Base-by-base conservation (phyloP, 1,140 invertebrate genomes). In the Tetramorium parvispinum region DNA sequence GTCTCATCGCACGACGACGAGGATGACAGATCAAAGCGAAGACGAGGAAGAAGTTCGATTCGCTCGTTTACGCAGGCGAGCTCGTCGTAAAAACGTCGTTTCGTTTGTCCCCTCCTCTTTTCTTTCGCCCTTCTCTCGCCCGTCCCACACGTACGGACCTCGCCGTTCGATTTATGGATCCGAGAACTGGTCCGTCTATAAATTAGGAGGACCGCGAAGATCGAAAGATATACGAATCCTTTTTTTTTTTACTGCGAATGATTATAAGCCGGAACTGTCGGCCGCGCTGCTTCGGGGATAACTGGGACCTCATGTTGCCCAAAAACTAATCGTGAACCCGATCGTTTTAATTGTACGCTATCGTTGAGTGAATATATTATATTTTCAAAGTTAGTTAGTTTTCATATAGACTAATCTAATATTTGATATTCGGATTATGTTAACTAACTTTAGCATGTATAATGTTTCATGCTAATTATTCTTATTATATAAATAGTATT, bases 1-100 rank as follows among this genome's bases (percentile, higher is more conserved):
- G 85, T 65, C 87, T 75, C 68, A 65, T 51, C 78, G 73, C 68
- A 46, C 71, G 73, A 85, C 63, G 79, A 70, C 73, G 57, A 83
- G 88, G 83, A 77, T 86, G 88, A 90, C 90, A 90, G 90, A 91
- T 91, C 89, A 90, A 91, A 91, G 90, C 65, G 79, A 53, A 75
- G 61, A 11, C 77, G 75, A 71, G 81, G 70, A 87, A 85, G 87
- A 55, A 88, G 70, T 88, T 90, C 87, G 89, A 90, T 90, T 87
- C 87, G 87, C 66, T 88, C 89, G 70, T 88, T 88, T 87, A 85
- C 79, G 88, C 89, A 49, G 43, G 40, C 85, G 57, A 73, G 70
- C 85, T 86, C 79, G 65, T 88, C 88, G 88, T 89, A 88, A 89
- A 89, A 88, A 86, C 68, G 83, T 89, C 88, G 46, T 71, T 85